Percentiles rank a stretch among this genome's conserved stretches.
Evolutionary conservation across 2,888 invertebrate genomes (phyloP).

Genomic region (Pherbina coryleti): DNA sequence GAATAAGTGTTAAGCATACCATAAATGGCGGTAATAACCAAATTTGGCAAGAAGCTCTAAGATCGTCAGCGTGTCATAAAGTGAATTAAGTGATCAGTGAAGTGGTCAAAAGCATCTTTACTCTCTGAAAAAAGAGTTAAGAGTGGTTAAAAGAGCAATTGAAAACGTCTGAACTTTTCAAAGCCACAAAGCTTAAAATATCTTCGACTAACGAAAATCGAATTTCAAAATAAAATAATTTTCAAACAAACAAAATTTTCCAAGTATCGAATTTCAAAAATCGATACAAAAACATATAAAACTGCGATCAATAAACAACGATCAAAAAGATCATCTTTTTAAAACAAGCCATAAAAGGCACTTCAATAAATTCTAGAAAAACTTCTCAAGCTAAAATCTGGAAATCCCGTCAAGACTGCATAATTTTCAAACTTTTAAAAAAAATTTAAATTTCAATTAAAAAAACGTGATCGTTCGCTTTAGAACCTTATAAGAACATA

Average conservation of each 20-base stretch:
- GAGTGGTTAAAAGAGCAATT: too few relatives aligned
- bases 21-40: neutral
- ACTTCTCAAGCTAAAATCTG: too few relatives aligned
- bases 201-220: neutral
- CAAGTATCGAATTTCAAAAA: neutral
- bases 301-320: too few relatives aligned
- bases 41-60: conserved; percentile 8
- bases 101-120: neutral
- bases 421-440: neutral
- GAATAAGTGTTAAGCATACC: conserved; percentile 18
- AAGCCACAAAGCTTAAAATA: too few relatives aligned
- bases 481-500: neutral
- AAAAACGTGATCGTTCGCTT: neutral
- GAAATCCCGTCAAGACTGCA: too few relatives aligned
- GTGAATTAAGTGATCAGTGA: neutral
- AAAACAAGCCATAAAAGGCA: too few relatives aligned
- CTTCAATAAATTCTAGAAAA: neutral
- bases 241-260: neutral
- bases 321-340: too few relatives aligned
- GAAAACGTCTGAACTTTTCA: too few relatives aligned
- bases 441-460: neutral
- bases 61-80: too few relatives aligned
- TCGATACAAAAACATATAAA: neutral
- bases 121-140: too few relatives aligned
- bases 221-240: neutral